Evolutionary conservation across 2,888 invertebrate genomes (phyloP), one percentile per base, ranked within the genome.

Genomic region (Heliconius hortense): DNA sequence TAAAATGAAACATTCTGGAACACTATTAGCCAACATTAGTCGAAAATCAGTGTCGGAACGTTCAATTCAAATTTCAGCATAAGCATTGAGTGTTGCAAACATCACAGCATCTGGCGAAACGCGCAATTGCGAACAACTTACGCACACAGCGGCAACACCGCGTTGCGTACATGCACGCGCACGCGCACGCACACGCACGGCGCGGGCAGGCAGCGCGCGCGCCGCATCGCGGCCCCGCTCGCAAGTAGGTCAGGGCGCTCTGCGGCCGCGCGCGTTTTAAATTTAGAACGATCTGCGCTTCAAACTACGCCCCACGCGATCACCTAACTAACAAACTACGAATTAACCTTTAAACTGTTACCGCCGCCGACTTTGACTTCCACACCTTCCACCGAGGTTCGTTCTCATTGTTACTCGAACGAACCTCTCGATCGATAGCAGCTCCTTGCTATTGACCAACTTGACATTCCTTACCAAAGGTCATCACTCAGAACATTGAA

Each of bases 171-270:
- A 84, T 84, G 85, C 87, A 90, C 89, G 88, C 89, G 88, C 88
- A 88, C 84, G 75, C 79, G 70, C 79, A 84, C 43, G 90, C 90
- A 87, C 79, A 84, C 39, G 90, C 90, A 92, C 89, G 88, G 88
- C 18, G 43, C 88, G 88, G 84, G 75, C 80, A 70, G 39, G 77
- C 79, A 84, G 90, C 90, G 92, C 91, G 89, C 90, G 92, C 92
- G 91, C 92, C 93, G 93, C 93, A 92, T 82, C 93, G 92, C 90
- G 92, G 92, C 93, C 92, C 93, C 92, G 92, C 92, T 89, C 85
- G 90, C 92, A 93, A 93, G 89, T 93, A 92, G 93, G 93, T 93
- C 93, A 93, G 92, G 93, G 93, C 92, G 93, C 89, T 90, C 86
- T 90, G 93, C 89, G 92, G 92, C 92, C 90, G 93, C 89, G 92